Evolutionary conservation across 64 coral and sea anemone genomes (phyloP).

Genomic region (Acropora tenuis): DNA sequence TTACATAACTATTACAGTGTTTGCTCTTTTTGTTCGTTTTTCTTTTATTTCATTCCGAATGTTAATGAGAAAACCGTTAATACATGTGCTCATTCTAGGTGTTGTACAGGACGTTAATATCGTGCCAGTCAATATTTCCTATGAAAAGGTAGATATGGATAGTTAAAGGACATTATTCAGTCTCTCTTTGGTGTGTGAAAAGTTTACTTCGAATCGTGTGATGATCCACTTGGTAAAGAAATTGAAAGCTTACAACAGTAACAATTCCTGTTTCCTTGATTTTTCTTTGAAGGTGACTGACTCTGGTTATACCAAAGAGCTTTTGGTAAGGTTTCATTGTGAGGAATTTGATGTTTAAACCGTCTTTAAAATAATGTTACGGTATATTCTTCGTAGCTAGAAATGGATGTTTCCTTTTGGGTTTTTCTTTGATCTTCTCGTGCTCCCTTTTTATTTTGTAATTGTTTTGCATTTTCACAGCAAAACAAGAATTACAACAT

Average conservation of each 20-base stretch:
- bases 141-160: slow-evolving; percentile 76
- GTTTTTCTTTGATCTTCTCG: too few species aligned
- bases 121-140: slow-evolving; percentile 94
- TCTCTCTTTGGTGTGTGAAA: too few species aligned
- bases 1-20: too few species aligned
- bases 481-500: not conserved
- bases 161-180: not conserved
- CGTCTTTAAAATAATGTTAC: too few species aligned
- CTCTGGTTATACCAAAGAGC: slow-evolving; percentile 76
- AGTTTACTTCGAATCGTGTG: too few species aligned
- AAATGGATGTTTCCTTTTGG: too few species aligned
- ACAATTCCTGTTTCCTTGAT: not conserved
- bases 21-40: not conserved
- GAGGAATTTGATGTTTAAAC: too few species aligned
- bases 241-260: not conserved
- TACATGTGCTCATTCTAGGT: slow-evolving; percentile 36
- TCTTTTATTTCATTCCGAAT: not conserved
- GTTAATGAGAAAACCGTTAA: not conserved
- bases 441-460: too few species aligned
- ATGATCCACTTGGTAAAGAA: too few species aligned
- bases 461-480: not conserved
- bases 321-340: slow-evolving; percentile 67
- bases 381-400: too few species aligned
- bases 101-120: slow-evolving; percentile 87
- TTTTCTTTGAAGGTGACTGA: slow-evolving; percentile 73